A percentile compares a stretch with the other conserved stretches of the same genome.
Conservation (phyloP, 53 echinoderm and acorn worm genomes). For the Patiria pectinifera region DNA sequence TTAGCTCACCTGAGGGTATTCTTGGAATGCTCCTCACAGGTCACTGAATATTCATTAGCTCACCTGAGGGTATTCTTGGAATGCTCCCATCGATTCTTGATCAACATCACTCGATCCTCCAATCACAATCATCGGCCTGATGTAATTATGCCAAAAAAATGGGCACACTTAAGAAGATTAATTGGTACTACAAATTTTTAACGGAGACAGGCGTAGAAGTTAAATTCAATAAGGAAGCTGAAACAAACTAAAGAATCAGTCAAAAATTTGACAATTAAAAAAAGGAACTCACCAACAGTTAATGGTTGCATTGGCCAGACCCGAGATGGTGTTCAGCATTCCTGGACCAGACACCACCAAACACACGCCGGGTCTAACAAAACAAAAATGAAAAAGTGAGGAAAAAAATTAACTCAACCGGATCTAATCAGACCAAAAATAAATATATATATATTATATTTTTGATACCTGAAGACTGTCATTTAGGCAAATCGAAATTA, state of each 20-base stretch:
- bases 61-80: conserved; percentile 97
- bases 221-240: too few species aligned
- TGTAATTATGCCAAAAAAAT: too few species aligned
- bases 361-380: conserved; percentile 89
- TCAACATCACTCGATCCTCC: conserved; percentile 93
- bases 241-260: background rate
- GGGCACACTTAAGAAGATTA: too few species aligned
- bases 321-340: conserved; percentile 86
- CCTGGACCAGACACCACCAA: conserved; percentile 98
- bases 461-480: too few species aligned
- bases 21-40: conserved; percentile 33
- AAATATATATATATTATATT: background rate
- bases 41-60: conserved; percentile 45
- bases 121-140: conserved; percentile 94
- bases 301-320: conserved; percentile 88
- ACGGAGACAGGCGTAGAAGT: too few species aligned
- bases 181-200: too few species aligned
- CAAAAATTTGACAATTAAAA: background rate
- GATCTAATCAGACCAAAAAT: too few species aligned
- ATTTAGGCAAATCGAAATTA: too few species aligned
- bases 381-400: background rate
- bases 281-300: conserved; percentile 86
- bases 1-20: conserved; percentile 87
- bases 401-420: too few species aligned
- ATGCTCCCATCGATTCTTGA: conserved; percentile 93